These are phyloP conservation scores for Etheostoma nigrum DNA, from an alignment of 2,797 vertebrate species.

Conservation along the genomic window DNA sequence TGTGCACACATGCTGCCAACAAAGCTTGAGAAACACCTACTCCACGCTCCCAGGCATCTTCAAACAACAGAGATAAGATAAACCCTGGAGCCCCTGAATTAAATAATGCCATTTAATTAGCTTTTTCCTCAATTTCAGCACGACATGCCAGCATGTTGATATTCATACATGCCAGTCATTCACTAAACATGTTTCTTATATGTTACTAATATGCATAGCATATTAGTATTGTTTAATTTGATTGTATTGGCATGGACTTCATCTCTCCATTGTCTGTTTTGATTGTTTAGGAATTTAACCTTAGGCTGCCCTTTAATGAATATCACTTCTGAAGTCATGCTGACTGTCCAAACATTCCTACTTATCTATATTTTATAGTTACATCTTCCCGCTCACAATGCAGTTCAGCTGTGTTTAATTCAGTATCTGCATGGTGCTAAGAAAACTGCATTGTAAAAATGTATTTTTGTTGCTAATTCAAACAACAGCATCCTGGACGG, in stretches of 20 bases:
- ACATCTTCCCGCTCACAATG: constrained; percentile 10
- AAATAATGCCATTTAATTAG: constrained; percentile 39
- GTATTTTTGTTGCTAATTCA: background rate
- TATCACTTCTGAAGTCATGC: constrained; percentile 4
- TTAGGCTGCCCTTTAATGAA: background rate
- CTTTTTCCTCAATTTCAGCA: constrained; percentile 26
- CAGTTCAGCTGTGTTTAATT: constrained; percentile 26
- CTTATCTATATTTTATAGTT: constrained; percentile 41
- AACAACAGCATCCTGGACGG: constrained; percentile 17
- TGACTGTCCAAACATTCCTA: constrained; percentile 23
- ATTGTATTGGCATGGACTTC: background rate
- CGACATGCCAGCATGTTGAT: constrained; percentile 5
- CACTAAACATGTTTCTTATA: constrained; percentile 28
- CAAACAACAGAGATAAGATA: constrained; percentile 42
- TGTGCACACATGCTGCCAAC: constrained; percentile 47
- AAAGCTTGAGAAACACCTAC: constrained; percentile 45
- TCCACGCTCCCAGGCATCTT: constrained; percentile 19
- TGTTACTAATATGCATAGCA: constrained; percentile 13
- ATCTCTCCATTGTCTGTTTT: background rate
- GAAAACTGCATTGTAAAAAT: constrained; percentile 15
- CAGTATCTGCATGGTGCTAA: background rate
- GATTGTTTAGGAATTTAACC: constrained; percentile 1
- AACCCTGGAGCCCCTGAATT: constrained; percentile 8
- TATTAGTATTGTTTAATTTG: background rate
- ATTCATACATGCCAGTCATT: constrained; percentile 36